Base-by-base conservation (phyloP, 2,797 vertebrate genomes). In the Myiothlypis chrysogaster region DNA sequence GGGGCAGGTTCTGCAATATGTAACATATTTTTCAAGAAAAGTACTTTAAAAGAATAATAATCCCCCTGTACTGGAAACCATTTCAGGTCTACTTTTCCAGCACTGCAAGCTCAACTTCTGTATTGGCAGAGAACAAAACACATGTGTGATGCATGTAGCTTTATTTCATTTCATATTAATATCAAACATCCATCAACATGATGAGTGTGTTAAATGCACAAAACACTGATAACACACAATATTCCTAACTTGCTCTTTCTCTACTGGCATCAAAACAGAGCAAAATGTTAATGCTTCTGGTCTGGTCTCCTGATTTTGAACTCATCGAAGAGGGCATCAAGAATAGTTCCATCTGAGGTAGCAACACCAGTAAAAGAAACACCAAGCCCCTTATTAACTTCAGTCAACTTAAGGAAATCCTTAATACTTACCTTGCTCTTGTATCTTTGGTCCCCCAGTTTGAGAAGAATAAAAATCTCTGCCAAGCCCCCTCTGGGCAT, bases 361-460 rank as follows among this genome's bases (percentile, higher is more conserved):
- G 61, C 49, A 77, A 46, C 28, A 68, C 23, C 0, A 0, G 16
- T 20, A 64, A 50, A 77, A 87, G 37, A 46, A 86, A 35, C 46
- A 89, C 8, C 17, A 49, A 73, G 60, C 12, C 43, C 30, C 21
- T 41, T 49, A 56, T 0, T n/a, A 41, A 47, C 44, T 68, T 52
- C 77, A 72, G 44, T 18, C 70, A 84, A 60, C 75, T 70, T 23
- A 17, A 70, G 60, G 27, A 93, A 94, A 87, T 55, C 59, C 64
- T 89, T 57, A 84, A 83, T 59, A 94, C 96, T 97, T 95, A 99
- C 99, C 98, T 99, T 99, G 97, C 99, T 99, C 88, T 98, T 99
- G 96, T 99, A 99, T 95, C 98, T 99, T 97, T 99, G 99, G 83
- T 99, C 98, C 49, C 99, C 98, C 37, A 99, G 97, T 96, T 98